These are phyloP conservation scores for Cyprinodon variegatus DNA, from an alignment of 2,113 vertebrate genomes.

Conservation along the genomic window DNA sequence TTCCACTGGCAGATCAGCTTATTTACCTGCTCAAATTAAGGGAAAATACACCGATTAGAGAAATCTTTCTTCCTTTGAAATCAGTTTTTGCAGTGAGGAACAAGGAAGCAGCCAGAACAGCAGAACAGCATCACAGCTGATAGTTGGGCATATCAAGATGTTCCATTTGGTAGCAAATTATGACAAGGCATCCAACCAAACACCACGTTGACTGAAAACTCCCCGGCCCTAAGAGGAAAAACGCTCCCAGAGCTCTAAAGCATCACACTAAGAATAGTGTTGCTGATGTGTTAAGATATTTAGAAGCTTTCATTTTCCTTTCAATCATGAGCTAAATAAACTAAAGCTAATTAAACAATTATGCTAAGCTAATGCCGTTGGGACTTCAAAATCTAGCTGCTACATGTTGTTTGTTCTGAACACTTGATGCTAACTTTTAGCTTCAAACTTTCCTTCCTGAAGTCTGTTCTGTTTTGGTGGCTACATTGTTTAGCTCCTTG, in stretches of 20 bases:
- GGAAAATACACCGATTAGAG: no score
- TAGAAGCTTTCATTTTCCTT: neutral
- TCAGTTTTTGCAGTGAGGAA: slow-evolving; percentile 12
- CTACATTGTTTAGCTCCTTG: neutral
- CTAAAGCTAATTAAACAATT: neutral
- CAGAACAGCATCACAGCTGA: slow-evolving; percentile 50
- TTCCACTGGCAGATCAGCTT: no score
- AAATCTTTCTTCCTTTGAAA: no score
- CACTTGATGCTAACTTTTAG: neutral
- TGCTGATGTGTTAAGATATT: neutral
- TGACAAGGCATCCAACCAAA: slow-evolving; percentile 72
- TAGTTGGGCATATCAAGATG: slow-evolving; percentile 16
- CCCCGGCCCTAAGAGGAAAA: slow-evolving; percentile 4
- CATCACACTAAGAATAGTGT: neutral
- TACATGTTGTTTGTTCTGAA: neutral
- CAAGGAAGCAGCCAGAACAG: slow-evolving; percentile 56
- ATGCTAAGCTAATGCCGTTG: no score
- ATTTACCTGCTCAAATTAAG: no score
- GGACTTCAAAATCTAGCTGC: no score
- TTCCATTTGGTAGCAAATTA: slow-evolving; percentile 52
- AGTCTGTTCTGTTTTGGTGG: neutral
- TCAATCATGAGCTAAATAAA: neutral
- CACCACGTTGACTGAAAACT: slow-evolving; percentile 52
- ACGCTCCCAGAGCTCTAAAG: neutral
- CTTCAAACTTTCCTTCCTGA: neutral